Base-by-base conservation (phyloP, 1,140 invertebrate species). In the Mesaphorura yosii region DNA sequence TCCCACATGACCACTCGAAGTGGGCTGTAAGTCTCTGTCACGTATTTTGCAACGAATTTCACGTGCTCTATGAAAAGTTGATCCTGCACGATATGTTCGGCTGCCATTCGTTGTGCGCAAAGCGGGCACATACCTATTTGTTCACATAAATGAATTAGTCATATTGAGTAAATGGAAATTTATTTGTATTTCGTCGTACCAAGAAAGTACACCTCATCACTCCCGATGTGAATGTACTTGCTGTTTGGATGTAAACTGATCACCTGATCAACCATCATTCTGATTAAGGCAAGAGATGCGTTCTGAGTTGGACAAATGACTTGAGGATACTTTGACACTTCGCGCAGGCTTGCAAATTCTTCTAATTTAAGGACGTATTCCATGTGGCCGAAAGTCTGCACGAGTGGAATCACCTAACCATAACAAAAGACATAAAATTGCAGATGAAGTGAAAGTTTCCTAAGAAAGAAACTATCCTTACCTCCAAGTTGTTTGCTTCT, bases 221-320 rank as follows among this genome's bases (percentile, higher is more conserved):
- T 83, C 4, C 85, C 86, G 50, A 88, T 81, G 60, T 88, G 84
- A 4, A 88, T 65, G 62, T 82, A 81, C 37, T 80, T 77, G 29
- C 84, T 73, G 38, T 76, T 48, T 0, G 75, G 73, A 66, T 80
- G 77, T 51, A 66, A 54, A 27, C 50, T 51, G 27, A 77, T 67
- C 28, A 75, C 71, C 62, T 76, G 74, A 39, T 64, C 52, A 19
- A 80, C 72, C 68, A 80, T 76, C 53, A 71, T 67, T 34, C 67
- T 65, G 3, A 82, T 62, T 14, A 78, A 54, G 14, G 65, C 64
- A 49, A 75, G 65, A 3, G 75, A 69, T 48, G 70, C 70, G 42
- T 71, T 68, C 22, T 69, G 65, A 3, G 68, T 66, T 46, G 77
- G 73, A 52, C 75, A 68, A 15, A 66, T 49, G 2, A 63, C 64